phyloP scores from a whole-genome alignment of 2,797 vertebrate species.

The Lepilemur ruficaudatus region DNA sequence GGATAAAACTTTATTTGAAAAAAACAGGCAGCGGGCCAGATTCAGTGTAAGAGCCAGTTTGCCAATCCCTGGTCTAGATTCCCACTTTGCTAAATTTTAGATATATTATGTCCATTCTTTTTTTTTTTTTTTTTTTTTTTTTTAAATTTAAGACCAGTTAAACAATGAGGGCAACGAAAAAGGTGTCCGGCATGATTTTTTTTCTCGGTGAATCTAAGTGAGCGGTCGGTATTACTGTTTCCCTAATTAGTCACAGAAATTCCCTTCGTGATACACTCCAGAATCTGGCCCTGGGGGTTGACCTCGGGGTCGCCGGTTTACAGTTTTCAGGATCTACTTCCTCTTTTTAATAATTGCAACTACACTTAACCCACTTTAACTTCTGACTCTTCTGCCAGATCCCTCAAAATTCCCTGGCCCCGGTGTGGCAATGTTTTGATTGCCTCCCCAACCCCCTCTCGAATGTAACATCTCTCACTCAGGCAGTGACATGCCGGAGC shows the following conservation, averaged over 20 bases:
- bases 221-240: neutral
- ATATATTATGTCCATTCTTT: neutral
- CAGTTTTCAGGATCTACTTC: neutral
- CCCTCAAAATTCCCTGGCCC: neutral
- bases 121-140: neutral
- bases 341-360: neutral
- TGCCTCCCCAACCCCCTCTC: too few relatives aligned
- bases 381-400: neutral
- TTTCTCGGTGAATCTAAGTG: neutral
- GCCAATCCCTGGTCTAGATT: neutral
- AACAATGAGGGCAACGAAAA: neutral
- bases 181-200: neutral
- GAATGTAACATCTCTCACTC: neutral
- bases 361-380: neutral
- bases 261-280: neutral
- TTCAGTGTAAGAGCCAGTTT: neutral
- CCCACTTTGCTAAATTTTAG: neutral
- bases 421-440: neutral
- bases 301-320: neutral
- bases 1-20: slow-evolving; percentile 12
- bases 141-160: neutral
- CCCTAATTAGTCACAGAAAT: neutral
- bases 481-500: neutral
- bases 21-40: neutral
- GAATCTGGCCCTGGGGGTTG: neutral